Evolutionary conservation across 2,113 vertebrate genomes (phyloP).

Genomic region (Tachycineta bicolor): DNA sequence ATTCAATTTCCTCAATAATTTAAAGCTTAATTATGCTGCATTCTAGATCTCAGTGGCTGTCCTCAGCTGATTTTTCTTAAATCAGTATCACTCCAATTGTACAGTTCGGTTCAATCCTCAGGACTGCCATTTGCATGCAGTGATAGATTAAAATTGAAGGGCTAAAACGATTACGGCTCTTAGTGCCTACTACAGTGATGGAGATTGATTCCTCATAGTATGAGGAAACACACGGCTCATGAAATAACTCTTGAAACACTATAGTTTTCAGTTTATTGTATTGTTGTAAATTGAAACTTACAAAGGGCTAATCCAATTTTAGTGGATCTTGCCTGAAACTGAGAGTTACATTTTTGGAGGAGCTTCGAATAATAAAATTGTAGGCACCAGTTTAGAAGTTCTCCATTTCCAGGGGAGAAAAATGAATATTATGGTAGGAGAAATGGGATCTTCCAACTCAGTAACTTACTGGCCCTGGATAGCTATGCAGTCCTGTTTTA

Average conservation of each 20-base stretch:
- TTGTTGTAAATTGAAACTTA: background rate
- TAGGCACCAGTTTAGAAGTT: background rate
- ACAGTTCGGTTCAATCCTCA: constrained; percentile 29
- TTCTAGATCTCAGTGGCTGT: constrained; percentile 24
- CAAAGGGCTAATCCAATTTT: background rate
- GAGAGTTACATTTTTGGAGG: background rate
- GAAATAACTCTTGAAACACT: background rate
- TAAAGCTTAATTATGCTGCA: constrained; percentile 46
- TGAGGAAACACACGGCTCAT: background rate
- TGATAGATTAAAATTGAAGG: constrained; percentile 35
- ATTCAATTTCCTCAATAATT: constrained; percentile 39
- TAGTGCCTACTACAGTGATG: background rate
- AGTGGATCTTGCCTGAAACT: background rate
- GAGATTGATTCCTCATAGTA: constrained; percentile 4
- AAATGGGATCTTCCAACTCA: background rate
- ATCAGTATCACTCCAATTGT: constrained; percentile 19
- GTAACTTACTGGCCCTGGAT: background rate
- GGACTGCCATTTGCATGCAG: constrained; percentile 38
- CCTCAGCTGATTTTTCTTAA: constrained; percentile 42
- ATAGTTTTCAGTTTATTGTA: background rate
- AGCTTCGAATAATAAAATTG: background rate
- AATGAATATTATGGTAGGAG: background rate
- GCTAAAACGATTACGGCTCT: background rate
- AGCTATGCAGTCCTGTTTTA: background rate
- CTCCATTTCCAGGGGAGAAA: background rate